A percentile compares a stretch with the other conserved stretches of the same genome.
Conservation (phyloP, 64 coral and sea anemone genomes). For the Anthopleura sola region DNA sequence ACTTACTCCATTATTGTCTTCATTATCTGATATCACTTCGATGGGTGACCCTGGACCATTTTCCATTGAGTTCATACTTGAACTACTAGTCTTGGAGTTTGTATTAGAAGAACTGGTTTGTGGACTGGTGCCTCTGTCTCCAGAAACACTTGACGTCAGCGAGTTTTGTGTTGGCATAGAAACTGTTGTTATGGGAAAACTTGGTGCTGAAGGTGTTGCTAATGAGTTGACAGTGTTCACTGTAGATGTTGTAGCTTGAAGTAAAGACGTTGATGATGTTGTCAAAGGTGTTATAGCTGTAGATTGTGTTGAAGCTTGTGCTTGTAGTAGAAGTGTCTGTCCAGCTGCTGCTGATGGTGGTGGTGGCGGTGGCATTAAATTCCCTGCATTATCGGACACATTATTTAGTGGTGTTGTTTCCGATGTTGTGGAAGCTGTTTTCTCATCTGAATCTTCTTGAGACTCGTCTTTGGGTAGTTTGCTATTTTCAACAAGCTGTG, state of each 20-base stretch:
- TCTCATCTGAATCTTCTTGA: not conserved
- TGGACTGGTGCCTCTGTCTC: not conserved
- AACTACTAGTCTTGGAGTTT: not conserved
- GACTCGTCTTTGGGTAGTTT: not conserved
- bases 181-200: not conserved
- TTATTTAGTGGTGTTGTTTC: not conserved
- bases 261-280: not conserved
- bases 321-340: not conserved
- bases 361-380: slow-evolving; percentile 23
- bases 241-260: not conserved
- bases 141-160: not conserved
- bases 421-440: not conserved
- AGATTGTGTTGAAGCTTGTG: not conserved
- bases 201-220: not conserved
- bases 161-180: slow-evolving; percentile 1
- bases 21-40: not conserved
- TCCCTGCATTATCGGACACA: not conserved
- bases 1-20: not conserved
- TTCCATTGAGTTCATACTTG: not conserved
- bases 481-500: not conserved
- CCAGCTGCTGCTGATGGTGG: not conserved
- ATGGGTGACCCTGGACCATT: not conserved
- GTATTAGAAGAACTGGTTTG: not conserved
- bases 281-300: not conserved
- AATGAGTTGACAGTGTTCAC: not conserved